Evolutionary conservation across 1,140 invertebrate genomes (phyloP), one percentile per base, ranked within the genome.

Genomic region (Rhysida immarginata): DNA sequence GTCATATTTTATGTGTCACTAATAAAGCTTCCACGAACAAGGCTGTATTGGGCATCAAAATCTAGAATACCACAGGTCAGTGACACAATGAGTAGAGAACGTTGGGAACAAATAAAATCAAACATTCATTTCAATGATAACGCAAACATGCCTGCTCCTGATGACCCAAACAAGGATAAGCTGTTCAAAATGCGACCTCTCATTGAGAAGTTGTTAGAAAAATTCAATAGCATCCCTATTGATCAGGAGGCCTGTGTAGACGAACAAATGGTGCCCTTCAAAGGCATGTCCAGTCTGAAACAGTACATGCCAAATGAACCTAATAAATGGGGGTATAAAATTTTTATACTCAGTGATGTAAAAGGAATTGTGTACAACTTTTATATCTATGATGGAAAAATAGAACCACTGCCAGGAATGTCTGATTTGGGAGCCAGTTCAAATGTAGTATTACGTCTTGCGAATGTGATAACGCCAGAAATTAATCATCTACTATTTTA

Each of bases 241-340:
- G n/a, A 41, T n/a, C 35, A 53, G 61, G 60, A 56, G 53, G 57
- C 42, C 59, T 62, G 44, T 44, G 58, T 13, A 46, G n/a, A n/a
- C n/a, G n/a, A n/a, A n/a, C n/a, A n/a, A n/a, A n/a, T n/a, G n/a
- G n/a, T n/a, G n/a, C n/a, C 58, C 11, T 62, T 62, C 58, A 62
- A 62, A 54, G 60, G 61, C 1, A 42, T 18, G 20, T 62, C 60
- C n/a, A n/a, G n/a, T n/a, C n/a, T n/a, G n/a, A n/a, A n/a, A n/a
- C n/a, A n/a, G n/a, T n/a, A n/a, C n/a, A 35, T 63, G 20, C 58
- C 46, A 42, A 57, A 57, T 24, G 63, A 64, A 55, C 61, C 57
- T 1, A 52, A 64, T 5, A 60, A 62, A 56, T 62, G 60, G 61
- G 61, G 63, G 1, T 63, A 58, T 43, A 61, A 64, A 58, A 41